Percentiles rank a stretch among this genome's conserved stretches.
These are phyloP conservation scores for Thysanoteuthis rhombus DNA, from an alignment of 2,888 invertebrate genomes.

Conservation along the genomic window DNA sequence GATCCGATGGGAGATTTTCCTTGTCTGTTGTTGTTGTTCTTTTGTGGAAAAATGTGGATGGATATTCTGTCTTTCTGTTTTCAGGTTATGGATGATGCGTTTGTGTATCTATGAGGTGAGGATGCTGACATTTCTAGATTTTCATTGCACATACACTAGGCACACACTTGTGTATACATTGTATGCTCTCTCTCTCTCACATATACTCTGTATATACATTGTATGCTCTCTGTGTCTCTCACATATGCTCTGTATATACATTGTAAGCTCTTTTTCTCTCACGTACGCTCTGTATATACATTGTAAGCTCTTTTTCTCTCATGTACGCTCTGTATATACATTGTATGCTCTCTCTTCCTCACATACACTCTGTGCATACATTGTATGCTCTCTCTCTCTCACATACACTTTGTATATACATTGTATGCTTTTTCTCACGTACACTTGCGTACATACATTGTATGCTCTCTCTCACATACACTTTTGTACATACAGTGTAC, in stretches of 20 bases:
- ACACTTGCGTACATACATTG: too few species aligned
- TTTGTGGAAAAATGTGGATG: not conserved
- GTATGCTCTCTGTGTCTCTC: too few species aligned
- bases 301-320: too few species aligned
- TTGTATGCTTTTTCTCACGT: too few species aligned
- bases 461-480: too few species aligned
- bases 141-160: not conserved
- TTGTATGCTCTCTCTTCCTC: not conserved
- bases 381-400: not conserved
- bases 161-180: not conserved
- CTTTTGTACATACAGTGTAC: too few species aligned
- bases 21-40: not conserved
- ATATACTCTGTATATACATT: not conserved
- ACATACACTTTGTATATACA: too few species aligned
- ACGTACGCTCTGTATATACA: too few species aligned
- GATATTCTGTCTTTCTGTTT: not conserved
- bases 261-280: too few species aligned
- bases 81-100: not conserved
- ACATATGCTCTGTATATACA: too few species aligned
- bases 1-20: not conserved
- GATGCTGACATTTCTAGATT: not conserved
- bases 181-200: not conserved
- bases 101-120: not conserved
- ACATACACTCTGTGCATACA: not conserved
- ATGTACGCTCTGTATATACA: too few species aligned